Percentiles rank a stretch among this genome's conserved stretches.
Conservation (phyloP, 2,113 vertebrate genomes). For the Neomonachus schauinslandi region DNA sequence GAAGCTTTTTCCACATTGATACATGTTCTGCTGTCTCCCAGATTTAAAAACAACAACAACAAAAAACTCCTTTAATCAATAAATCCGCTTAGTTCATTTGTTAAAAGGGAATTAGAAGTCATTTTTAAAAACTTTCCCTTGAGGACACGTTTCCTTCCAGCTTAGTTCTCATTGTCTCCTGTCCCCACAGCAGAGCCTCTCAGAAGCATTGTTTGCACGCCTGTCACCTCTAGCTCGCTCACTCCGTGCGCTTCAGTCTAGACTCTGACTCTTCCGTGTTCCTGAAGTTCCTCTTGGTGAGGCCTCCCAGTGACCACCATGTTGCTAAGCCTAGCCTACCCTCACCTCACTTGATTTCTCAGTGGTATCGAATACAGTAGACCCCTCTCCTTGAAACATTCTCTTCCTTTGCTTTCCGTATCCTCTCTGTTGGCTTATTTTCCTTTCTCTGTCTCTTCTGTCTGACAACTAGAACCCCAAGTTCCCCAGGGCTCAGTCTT, state of each 20-base stretch:
- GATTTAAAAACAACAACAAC: not conserved
- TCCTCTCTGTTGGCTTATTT: not conserved
- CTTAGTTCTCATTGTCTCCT: not conserved
- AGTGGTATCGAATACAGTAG: not conserved
- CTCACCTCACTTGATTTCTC: not conserved
- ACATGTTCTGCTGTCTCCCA: not conserved
- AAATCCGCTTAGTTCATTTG: not conserved
- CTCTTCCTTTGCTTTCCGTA: not conserved
- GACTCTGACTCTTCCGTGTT: not conserved
- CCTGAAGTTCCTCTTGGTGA: not conserved
- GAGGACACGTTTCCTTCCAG: not conserved
- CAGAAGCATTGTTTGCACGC: not conserved
- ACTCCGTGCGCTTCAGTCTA: not conserved
- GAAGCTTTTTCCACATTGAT: not conserved
- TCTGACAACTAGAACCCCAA: not conserved
- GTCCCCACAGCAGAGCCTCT: not conserved
- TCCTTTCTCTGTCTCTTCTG: not conserved
- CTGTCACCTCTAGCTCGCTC: not conserved
- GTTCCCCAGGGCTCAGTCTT: not conserved
- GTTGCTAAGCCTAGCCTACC: not conserved
- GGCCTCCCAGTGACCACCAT: not conserved
- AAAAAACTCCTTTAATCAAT: not conserved
- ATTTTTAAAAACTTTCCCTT: not conserved
- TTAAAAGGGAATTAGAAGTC: not conserved
- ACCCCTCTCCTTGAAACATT: not conserved